Evolutionary conservation across 2,113 vertebrate species (phyloP), one percentile per base, ranked within the genome.

Genomic region (Daubentonia madagascariensis): DNA sequence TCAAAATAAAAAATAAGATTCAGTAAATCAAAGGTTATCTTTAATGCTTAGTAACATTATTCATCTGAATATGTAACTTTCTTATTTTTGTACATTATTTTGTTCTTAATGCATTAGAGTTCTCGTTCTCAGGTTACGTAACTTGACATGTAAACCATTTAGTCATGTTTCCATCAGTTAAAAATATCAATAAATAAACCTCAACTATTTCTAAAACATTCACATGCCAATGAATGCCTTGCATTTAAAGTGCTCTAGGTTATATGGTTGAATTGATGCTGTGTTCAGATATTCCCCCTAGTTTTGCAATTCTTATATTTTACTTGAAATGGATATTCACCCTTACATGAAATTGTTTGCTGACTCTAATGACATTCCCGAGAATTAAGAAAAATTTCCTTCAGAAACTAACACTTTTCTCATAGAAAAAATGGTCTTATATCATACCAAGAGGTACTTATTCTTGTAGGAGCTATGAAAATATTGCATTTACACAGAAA

Each of bases 321-420:
- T 59, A 43, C 8, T 80, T 61, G 70, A 91, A 50, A 87, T 67
- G 2, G 32, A 94, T 65, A 48, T 63, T 63, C 43, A 79, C 6
- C 16, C 28, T 84, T 93, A 18, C 23, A 22, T 17, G 67, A 94
- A 94, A 79, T 2, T 40, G 40, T 16, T 89, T 72, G 65, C 76
- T 85, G 72, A 84, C 43, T 94, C 40, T 90, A 35, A 85, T 28
- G 78, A 23, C 6, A 93, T 63, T 85, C 11, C 18, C 57, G 63
- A 87, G 35, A 94, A 96, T 30, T 37, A 79, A 35, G 78, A 52
- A 97, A 73, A 83, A 89, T 10, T 85, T 80, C 37, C 73, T 96
- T 63, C 25, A 61, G 48, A 63, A 75, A 14, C 1, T 45, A n/a
- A 52, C 67, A 83, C 2, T 80, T 61, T 9, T 89, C 48, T 86